Conservation (phyloP, 1,140 invertebrate genomes). For the Euwallacea similis region DNA sequence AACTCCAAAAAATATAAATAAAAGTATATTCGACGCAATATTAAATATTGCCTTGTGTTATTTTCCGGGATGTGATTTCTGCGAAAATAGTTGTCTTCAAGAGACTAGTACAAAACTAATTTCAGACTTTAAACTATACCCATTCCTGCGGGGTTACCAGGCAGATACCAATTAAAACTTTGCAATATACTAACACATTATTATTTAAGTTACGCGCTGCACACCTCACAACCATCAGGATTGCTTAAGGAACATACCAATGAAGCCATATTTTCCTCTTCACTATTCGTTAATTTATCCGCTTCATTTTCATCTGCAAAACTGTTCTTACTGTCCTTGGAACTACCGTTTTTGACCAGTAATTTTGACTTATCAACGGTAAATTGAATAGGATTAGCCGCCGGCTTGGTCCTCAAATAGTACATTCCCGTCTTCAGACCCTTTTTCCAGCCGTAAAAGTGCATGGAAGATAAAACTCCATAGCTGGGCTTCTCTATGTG, state of each 20-base stretch:
- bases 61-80: no score
- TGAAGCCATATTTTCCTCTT: conserved; percentile 70
- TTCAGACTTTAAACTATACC: no score
- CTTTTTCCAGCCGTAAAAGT: conserved; percentile 96
- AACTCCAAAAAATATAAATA: no score
- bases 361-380: conserved; percentile 92
- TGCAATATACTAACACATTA: no score
- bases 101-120: no score
- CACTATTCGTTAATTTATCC: conserved; percentile 47
- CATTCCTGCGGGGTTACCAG: no score
- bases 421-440: conserved; percentile 99
- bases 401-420: conserved; percentile 95
- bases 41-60: no score
- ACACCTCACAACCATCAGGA: conserved; percentile 86
- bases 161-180: no score
- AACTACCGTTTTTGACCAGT: conserved; percentile 50
- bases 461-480: conserved; percentile 94
- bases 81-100: no score
- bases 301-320: neutral
- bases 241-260: conserved; percentile 88
- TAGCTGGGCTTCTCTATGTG: conserved; percentile 94
- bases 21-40: no score
- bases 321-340: conserved; percentile 37
- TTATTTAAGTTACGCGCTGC: conserved; percentile 54
- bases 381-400: conserved; percentile 95